These are phyloP conservation scores for Urophycis tenuis DNA, from an alignment of 2,797 vertebrate genomes.

Conservation along the genomic window DNA sequence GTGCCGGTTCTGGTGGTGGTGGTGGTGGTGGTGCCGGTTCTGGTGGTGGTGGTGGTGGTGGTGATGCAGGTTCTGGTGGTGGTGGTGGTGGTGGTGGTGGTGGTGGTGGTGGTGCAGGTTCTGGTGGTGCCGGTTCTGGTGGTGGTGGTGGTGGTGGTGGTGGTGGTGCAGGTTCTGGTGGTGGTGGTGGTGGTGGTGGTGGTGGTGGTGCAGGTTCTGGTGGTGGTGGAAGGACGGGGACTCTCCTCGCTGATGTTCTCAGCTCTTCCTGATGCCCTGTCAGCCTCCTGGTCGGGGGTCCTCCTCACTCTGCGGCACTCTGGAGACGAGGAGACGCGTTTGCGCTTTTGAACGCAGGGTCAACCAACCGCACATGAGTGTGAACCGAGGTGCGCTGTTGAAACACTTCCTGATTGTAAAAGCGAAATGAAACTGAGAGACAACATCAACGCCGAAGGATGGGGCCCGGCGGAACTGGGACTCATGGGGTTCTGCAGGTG, in stretches of 20 bases:
- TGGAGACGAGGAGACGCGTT: neutral
- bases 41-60: neutral
- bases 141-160: too few species aligned
- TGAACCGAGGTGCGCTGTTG: neutral
- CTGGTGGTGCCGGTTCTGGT: constrained; percentile 53
- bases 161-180: too few species aligned
- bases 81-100: constrained; percentile 47
- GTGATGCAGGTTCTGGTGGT: constrained; percentile 34
- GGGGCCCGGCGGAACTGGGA: neutral
- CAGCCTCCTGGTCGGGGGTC: neutral
- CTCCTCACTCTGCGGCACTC: neutral
- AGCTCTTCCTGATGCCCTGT: neutral
- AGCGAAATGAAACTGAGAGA: neutral
- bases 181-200: constrained; percentile 10
- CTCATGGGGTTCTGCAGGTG: neutral
- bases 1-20: constrained; percentile 11
- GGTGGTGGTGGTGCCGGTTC: constrained; percentile 47
- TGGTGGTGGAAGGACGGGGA: neutral
- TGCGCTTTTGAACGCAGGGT: neutral
- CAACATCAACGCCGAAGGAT: neutral
- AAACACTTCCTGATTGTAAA: neutral
- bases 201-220: constrained; percentile 47
- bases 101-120: neutral
- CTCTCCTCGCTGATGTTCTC: neutral
- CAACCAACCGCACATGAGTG: too few species aligned